A percentile compares a stretch with the other conserved stretches of the same genome.
Evolutionary conservation across 1,140 invertebrate genomes (phyloP).

Genomic region (Zaprionus davidi): DNA sequence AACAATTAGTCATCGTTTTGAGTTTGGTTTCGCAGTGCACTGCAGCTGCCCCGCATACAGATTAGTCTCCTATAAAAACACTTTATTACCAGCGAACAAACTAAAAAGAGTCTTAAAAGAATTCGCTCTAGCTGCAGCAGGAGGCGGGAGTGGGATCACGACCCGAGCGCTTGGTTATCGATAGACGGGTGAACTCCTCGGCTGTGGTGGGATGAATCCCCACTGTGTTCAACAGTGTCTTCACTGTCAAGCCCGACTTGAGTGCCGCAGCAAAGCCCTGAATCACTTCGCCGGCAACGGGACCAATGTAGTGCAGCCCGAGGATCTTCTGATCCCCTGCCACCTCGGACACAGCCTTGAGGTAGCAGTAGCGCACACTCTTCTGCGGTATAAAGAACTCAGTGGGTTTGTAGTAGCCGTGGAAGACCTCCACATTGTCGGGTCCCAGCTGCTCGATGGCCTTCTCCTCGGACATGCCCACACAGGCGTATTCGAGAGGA

Average conservation of each 20-base stretch:
- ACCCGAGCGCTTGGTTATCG: conserved; percentile 92
- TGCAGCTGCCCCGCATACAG: neutral
- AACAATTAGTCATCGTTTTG: conserved; percentile 55
- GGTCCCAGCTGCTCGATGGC: conserved; percentile 88
- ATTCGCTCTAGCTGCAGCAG: conserved; percentile 90
- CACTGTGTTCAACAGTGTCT: conserved; percentile 93
- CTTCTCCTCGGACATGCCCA: conserved; percentile 96
- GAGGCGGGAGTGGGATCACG: conserved; percentile 92
- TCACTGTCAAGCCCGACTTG: conserved; percentile 94
- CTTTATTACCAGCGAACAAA: neutral
- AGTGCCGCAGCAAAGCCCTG: conserved; percentile 96
- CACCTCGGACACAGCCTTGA: conserved; percentile 90
- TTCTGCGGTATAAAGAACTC: conserved; percentile 97
- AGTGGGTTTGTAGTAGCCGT: conserved; percentile 96
- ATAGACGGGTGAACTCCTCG: conserved; percentile 93
- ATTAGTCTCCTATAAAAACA: neutral
- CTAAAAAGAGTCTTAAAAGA: neutral
- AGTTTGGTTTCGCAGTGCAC: conserved; percentile 29
- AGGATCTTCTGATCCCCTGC: conserved; percentile 91
- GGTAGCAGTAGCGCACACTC: conserved; percentile 90
- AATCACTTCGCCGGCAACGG: conserved; percentile 98
- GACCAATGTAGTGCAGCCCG: conserved; percentile 97
- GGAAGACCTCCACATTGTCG: conserved; percentile 93
- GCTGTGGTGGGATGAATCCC: conserved; percentile 98
- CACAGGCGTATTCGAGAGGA: conserved; percentile 97